phyloP scores from a whole-genome alignment of 2,797 vertebrate genomes.

The Serranus cabrilla region DNA sequence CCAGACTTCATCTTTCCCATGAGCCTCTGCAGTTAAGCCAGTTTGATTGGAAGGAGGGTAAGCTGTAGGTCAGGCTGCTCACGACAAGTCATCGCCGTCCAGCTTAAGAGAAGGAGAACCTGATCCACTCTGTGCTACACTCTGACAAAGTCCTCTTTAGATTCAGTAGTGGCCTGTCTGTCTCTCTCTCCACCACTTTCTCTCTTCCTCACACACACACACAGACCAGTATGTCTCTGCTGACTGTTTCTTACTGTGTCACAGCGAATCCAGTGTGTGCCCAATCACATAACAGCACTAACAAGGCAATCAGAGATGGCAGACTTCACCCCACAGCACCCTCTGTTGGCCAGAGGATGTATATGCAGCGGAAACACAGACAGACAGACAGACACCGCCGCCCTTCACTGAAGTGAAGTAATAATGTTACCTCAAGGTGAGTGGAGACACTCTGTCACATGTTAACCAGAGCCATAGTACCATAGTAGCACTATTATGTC shows the following conservation, averaged over 20 bases:
- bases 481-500: neutral
- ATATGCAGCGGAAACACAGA: too few species aligned
- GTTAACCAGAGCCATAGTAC: neutral
- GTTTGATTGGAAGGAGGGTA: conserved; percentile 53
- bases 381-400: too few species aligned
- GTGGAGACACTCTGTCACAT: neutral
- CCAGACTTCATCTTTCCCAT: conserved; percentile 41
- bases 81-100: conserved; percentile 32
- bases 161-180: neutral
- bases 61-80: conserved; percentile 42
- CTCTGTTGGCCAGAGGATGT: too few species aligned
- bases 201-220: neutral
- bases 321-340: too few species aligned
- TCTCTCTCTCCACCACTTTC: too few species aligned
- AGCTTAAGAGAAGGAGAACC: conserved; percentile 34
- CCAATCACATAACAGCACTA: conserved; percentile 41
- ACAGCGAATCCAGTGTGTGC: conserved; percentile 38
- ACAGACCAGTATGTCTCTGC: conserved; percentile 8
- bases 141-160: conserved; percentile 35
- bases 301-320: too few species aligned
- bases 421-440: conserved; percentile 10
- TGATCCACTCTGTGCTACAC: conserved; percentile 39
- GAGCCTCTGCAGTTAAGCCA: conserved; percentile 56
- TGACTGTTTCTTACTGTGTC: conserved; percentile 33
- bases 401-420: too few species aligned